Percentiles rank a stretch among this genome's conserved stretches.
These are phyloP conservation scores for Clinocottus analis DNA, from an alignment of 2,113 vertebrate species.

Conservation along the genomic window DNA sequence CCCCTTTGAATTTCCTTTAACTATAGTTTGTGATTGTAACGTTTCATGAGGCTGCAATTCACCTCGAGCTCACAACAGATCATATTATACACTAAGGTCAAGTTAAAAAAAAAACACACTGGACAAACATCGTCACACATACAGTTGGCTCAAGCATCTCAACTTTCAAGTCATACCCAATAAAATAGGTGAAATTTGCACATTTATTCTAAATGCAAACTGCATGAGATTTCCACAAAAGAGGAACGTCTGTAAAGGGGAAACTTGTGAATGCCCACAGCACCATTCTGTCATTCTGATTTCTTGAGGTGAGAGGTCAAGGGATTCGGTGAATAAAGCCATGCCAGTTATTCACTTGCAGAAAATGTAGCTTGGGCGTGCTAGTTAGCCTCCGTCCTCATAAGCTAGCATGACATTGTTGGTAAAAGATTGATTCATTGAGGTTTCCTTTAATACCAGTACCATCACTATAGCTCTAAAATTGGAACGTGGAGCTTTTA, in stretches of 20 bases:
- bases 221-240: not conserved
- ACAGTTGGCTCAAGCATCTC: not conserved
- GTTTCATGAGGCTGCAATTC: not conserved
- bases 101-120: not conserved
- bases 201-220: not conserved
- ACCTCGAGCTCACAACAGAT: not conserved
- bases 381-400: not conserved
- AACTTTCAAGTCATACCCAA: not conserved
- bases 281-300: too few relatives aligned
- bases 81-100: not conserved
- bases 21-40: not conserved
- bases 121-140: not conserved
- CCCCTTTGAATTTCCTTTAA: not conserved
- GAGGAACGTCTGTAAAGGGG: too few relatives aligned
- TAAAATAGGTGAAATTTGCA: not conserved
- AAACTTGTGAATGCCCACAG: too few relatives aligned
- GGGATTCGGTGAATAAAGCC: not conserved
- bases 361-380: too few relatives aligned
- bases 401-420: not conserved
- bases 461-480: not conserved
- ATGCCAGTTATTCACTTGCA: too few relatives aligned
- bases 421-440: not conserved
- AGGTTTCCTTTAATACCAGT: not conserved
- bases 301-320: not conserved
- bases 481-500: constrained; percentile 54